Base-by-base conservation (phyloP, 2,797 vertebrate genomes). In the Crocidura indochinensis region DNA sequence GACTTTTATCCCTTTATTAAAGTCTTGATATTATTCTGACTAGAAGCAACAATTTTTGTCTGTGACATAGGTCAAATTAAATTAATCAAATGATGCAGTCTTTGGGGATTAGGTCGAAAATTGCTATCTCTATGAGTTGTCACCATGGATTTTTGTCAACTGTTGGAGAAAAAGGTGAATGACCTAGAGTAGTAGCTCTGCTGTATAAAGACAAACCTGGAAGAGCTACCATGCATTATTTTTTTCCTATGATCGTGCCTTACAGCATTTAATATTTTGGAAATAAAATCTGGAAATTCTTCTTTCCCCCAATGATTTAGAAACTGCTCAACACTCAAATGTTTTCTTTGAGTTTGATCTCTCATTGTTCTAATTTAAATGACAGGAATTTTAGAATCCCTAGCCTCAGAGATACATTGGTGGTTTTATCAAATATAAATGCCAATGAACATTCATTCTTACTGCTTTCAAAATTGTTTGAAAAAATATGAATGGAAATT, bases 121-220 rank as follows among this genome's bases (percentile, higher is more conserved):
- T 29, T 65, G 27, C 67, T 87, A 6, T 65, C 71, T 88, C 24
- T 92, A 15, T 94, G 67, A 51, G 82, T 85, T 91, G 82, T 93
- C 88, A 87, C 47, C 64, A 22, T 44, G 31, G 47, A 95, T 94
- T 86, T 92, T 76, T 92, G 81, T 93, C 84, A 94, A 84, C 69
- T 2, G 19, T 67, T 46, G 49, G 29, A 82, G 65, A 60, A 60
- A 82, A 53, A 44, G 5, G 8, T 27, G 27, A 22, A 67, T 82
- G 85, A 88, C 56, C 24, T 67, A 80, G 6, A 80, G 29, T 10
- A 17, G 65, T 2, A 53, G 6, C 15, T 80, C 47, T 27, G 65
- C 8, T 72, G 0, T 19, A 29, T 53, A 79, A 65, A 2, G 26
- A 29, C 15, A 75, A 29, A 67, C 26, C 24, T 19, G 46, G 15